Evolutionary conservation across 2,888 invertebrate genomes (phyloP), one percentile per base, ranked within the genome.

Genomic region (Drosophila monieri): DNA sequence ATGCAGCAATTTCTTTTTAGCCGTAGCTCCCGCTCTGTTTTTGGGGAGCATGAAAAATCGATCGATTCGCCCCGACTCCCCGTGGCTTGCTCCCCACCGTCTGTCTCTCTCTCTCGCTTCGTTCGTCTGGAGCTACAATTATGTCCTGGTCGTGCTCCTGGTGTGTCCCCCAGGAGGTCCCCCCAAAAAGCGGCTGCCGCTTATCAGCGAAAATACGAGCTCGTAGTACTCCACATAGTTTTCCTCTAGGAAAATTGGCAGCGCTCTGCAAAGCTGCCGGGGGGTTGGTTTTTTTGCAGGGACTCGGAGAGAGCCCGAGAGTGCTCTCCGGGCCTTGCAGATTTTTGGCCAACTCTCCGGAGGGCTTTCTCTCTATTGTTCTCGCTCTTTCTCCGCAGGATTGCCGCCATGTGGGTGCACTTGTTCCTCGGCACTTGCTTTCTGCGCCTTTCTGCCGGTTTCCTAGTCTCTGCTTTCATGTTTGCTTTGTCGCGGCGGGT

Each of bases 1-100:
- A 80, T 85, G 85, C 84, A 85, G 84, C 79, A 77, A 18, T 62
- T 79, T 76, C 75, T 80, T 76, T 74, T 77, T 52, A 18, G 51
- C 21, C 58, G 14, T 25, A 49, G 57, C 62, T 62, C 62, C 62
- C 51, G 44, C 67, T 67, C 58, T 49, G 58, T 52, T 64, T 55
- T 58, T 58, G 66, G 56, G 66, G 74, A 76, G 69, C 76, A 77
- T 73, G 88, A 85, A 89, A 89, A 89, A 88, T 89, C 88, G 88
- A 88, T 88, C 80, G 88, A 78, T 76, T 78, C 57, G 61, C 60
- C 44, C n/a, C 2, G 41, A 10, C n/a, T 32, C 14, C 35, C 35
- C 35, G 15, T 41, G 9, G 18, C 21, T 12, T 9, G 32, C 51
- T 56, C 60, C 39, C 39, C 15, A 23, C 21, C 30, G 9, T 27